Evolutionary conservation across 1,140 invertebrate species (phyloP), one percentile per base, ranked within the genome.

Genomic region (Batillaria attramentaria): DNA sequence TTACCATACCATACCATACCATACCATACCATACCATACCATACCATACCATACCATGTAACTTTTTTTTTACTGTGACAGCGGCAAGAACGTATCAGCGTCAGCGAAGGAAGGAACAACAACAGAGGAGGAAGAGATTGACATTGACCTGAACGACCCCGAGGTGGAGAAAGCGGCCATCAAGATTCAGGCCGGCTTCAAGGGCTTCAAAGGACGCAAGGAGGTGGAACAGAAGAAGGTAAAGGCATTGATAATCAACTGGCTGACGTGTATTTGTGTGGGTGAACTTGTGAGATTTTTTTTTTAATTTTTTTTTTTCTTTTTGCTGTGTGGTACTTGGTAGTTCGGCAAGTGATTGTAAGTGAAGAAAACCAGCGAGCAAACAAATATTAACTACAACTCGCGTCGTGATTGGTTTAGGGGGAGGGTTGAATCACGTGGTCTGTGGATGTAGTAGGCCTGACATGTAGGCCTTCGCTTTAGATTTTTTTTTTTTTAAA

Each of bases 101-200:
- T 2, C 46, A 18, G 16, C 16, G 16, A 54, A 18, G 16, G 16
- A n/a, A 54, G 16, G 46, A 54, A 1, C 46, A 54, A 18, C n/a
- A 16, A n/a, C n/a, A 18, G 73, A 84, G 18, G 73, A 79, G 18
- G 82, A 86, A 54, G 85, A 86, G 66, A 76, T 85, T 24, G 85
- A 87, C 74, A 85, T 88, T 79, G 87, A 87, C 77, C 79, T 87
- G 13, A 92, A 92, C 78, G 86, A 86, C 37, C 87, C 86, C 16
- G 82, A 85, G 42, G 81, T 81, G n/a, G 86, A 89, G 46, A 81
- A 84, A 54, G 87, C 87, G n/a, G 88, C 87, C 20, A 77, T 84
- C 16, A 89, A 87, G 77, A 89, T 89, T 54, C 88, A 89, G 80
- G 86, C 88, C 33, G 87, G 84, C 18, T 87, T 88, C 76, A 86